Evolutionary conservation across 2,888 invertebrate genomes (phyloP), one percentile per base, ranked within the genome.

Genomic region (Sarcophaga rosellei): DNA sequence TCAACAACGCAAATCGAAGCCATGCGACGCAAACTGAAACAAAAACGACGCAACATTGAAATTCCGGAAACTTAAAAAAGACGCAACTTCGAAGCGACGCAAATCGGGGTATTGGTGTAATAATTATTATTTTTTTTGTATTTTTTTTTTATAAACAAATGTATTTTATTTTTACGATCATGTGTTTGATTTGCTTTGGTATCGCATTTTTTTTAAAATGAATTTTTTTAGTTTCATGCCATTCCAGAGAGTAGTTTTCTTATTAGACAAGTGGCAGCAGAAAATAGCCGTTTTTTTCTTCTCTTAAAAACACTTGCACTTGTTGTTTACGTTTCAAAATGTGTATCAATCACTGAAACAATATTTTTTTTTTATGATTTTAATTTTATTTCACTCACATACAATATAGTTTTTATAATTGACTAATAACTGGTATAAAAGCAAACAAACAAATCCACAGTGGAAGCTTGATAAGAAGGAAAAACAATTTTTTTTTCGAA

Each of bases 261-360:
- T 53, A 17, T 53, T 53, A 53, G 12, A 80, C 70, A 75, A 84
- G 53, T 74, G 8, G 63, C 44, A 44, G n/a, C 61, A 20, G 8
- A 35, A 35, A 35, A 35, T 35, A 21, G n/a, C 3, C 4, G 20
- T 11, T 44, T 66, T 11, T 35, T 25, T 21, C 8, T 20, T 44
- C 73, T 78, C 68, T 78, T 78, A 23, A n/a, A 69, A 78, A 79
- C 85, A 86, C 79, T 86, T 86, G 86, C 86, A 80, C 82, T 86
- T 85, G 82, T 79, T 85, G 82, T 79, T 85, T 79, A 72, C 53
- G 5, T 70, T 85, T 81, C 75, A 25, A 69, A 70, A 81, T 4
- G 78, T 78, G 82, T 76, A 75, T 84, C 84, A 84, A 84, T 79
- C 79, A 75, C 82, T 76, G 35, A 35, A 35, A 10, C 2, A 35